Percentiles rank a stretch among this genome's conserved stretches.
phyloP scores from a whole-genome alignment of 2,888 invertebrate genomes.

The Elmis aenea region DNA sequence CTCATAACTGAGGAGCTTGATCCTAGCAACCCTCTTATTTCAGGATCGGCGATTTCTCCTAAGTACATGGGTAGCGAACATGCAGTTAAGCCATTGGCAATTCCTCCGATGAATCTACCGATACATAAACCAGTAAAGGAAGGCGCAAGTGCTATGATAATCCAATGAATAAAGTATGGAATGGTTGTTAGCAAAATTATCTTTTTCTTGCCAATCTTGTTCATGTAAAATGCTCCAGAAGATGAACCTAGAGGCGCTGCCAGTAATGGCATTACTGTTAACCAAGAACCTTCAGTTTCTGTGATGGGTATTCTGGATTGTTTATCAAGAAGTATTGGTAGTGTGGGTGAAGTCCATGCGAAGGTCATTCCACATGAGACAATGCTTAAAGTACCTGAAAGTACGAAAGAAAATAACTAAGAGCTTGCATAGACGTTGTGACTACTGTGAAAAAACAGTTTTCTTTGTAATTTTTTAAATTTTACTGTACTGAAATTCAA shows the following conservation, averaged over 20 bases:
- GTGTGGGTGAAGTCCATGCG: constrained; percentile 60
- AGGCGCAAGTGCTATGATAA: constrained; percentile 56
- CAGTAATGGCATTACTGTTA: constrained; percentile 60
- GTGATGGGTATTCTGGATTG: constrained; percentile 48
- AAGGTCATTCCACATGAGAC: constrained; percentile 42
- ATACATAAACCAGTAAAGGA: constrained; percentile 55
- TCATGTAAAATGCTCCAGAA: constrained; percentile 58
- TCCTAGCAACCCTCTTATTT: constrained; percentile 57
- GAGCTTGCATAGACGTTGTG: too few species aligned
- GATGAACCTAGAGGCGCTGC: constrained; percentile 60
- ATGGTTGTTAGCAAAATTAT: constrained; percentile 58
- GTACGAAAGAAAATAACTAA: too few species aligned
- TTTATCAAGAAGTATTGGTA: constrained; percentile 48
- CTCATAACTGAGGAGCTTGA: constrained; percentile 55
- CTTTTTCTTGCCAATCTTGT: constrained; percentile 62
- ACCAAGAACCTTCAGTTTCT: constrained; percentile 55
- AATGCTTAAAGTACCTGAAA: constrained; percentile 39
- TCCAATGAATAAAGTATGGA: constrained; percentile 60
- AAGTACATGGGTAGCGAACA: constrained; percentile 55
- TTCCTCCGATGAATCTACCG: constrained; percentile 51
- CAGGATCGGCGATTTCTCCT: constrained; percentile 56
- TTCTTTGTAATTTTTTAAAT: too few species aligned
- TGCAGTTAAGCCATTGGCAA: constrained; percentile 49
- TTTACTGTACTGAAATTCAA: too few species aligned
- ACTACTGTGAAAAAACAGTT: too few species aligned